Conservation (phyloP, 1,140 invertebrate species). For the Tetragonula clypearis region DNA sequence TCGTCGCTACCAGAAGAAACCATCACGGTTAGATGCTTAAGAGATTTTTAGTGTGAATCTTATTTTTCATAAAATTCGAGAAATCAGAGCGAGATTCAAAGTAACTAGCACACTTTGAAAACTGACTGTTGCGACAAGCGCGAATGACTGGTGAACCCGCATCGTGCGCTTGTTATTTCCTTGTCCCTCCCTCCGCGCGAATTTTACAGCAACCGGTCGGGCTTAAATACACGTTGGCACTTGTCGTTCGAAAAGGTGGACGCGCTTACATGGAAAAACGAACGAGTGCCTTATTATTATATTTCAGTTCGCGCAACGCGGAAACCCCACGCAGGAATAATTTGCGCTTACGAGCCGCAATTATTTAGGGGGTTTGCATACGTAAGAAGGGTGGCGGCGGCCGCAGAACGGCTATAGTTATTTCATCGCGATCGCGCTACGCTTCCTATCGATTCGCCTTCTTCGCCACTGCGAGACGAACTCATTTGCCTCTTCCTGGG, state of each 20-base stretch:
- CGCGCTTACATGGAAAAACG: slow-evolving; percentile 53
- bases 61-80: too few species aligned
- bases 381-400: slow-evolving; percentile 70
- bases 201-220: slow-evolving; percentile 36
- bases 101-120: too few species aligned
- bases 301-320: slow-evolving; percentile 74
- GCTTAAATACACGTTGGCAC: slow-evolving; percentile 50
- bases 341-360: slow-evolving; percentile 77
- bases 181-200: background rate
- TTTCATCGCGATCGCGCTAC: slow-evolving; percentile 23
- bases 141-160: slow-evolving; percentile 4
- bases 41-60: too few species aligned
- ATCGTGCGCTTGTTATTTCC: slow-evolving; percentile 20
- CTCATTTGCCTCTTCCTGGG: slow-evolving; percentile 43
- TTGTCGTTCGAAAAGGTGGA: slow-evolving; percentile 32
- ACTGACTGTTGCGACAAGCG: too few species aligned
- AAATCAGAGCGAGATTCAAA: too few species aligned
- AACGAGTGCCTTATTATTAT: slow-evolving; percentile 70
- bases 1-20: too few species aligned
- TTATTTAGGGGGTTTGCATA: slow-evolving; percentile 78
- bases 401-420: slow-evolving; percentile 21
- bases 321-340: slow-evolving; percentile 73
- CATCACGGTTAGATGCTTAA: too few species aligned
- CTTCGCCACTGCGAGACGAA: slow-evolving; percentile 35
- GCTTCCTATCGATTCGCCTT: slow-evolving; percentile 60